Percentiles rank a stretch among this genome's conserved stretches.
phyloP scores from a whole-genome alignment of 30 jellyfish, hydroid and myxozoan species.

The Aurelia coerulea region DNA sequence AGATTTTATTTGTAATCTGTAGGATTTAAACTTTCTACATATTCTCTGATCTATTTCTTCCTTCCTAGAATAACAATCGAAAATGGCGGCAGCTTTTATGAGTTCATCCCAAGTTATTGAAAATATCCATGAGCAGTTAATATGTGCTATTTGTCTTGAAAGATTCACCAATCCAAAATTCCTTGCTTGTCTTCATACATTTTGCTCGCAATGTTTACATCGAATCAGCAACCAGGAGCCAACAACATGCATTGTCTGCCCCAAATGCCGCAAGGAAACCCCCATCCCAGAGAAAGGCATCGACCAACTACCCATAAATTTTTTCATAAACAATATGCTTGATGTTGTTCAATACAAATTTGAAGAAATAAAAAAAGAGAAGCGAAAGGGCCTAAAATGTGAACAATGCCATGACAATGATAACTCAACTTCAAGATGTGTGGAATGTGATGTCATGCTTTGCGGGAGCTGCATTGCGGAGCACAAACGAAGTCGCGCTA shows the following conservation, averaged over 20 bases:
- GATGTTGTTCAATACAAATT: constrained; percentile 80
- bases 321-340: constrained; percentile 87
- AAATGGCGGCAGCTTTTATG: constrained; percentile 69
- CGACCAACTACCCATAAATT: constrained; percentile 75
- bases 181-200: constrained; percentile 88
- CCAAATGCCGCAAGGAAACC: constrained; percentile 93
- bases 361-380: constrained; percentile 90
- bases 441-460: constrained; percentile 87
- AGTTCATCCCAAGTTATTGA: constrained; percentile 94
- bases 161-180: constrained; percentile 88
- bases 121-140: constrained; percentile 89
- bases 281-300: constrained; percentile 86
- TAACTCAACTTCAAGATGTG: constrained; percentile 83
- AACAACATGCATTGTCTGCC: constrained; percentile 68
- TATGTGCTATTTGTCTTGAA: constrained; percentile 94
- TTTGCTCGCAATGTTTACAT: constrained; percentile 96
- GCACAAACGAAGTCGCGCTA: constrained; percentile 85
- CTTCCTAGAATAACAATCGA: neutral
- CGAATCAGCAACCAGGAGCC: constrained; percentile 89
- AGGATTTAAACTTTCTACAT: too few species aligned
- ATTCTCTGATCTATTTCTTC: too few species aligned
- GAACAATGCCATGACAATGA: constrained; percentile 96
- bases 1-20: too few species aligned
- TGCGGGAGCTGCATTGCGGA: constrained; percentile 96
- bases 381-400: constrained; percentile 82